Conservation (phyloP, 2,888 invertebrate species). For the Dusona sp. region DNA sequence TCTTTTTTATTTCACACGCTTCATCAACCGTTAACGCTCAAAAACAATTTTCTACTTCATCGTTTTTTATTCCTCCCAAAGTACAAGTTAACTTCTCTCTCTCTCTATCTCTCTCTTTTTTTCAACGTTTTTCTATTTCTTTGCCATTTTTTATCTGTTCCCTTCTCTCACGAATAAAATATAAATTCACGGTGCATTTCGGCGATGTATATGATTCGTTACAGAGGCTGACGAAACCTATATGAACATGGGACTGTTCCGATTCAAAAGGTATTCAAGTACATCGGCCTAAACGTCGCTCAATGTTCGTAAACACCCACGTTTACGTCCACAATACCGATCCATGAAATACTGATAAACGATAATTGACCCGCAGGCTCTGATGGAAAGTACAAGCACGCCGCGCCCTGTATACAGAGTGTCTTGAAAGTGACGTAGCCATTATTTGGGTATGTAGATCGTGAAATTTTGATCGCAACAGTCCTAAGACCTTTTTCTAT, state of each 20-base stretch:
- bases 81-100: not conserved
- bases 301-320: slow-evolving; percentile 27
- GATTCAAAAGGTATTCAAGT: slow-evolving; percentile 68
- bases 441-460: not conserved
- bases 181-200: too few species aligned
- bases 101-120: not conserved
- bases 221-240: slow-evolving; percentile 69
- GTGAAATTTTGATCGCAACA: not conserved
- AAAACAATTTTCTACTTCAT: slow-evolving; percentile 4
- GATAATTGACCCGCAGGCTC: slow-evolving; percentile 75
- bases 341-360: slow-evolving; percentile 61
- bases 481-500: not conserved
- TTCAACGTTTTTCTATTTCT: not conserved
- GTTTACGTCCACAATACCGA: slow-evolving; percentile 54
- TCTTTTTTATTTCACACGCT: not conserved
- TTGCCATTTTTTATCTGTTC: not conserved
- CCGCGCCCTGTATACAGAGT: slow-evolving; percentile 75
- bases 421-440: not conserved
- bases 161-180: slow-evolving; percentile 6
- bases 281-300: slow-evolving; percentile 13
- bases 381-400: slow-evolving; percentile 73
- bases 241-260: slow-evolving; percentile 71
- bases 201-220: too few species aligned
- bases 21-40: slow-evolving; percentile 8
- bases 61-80: not conserved